Percentiles rank a stretch among this genome's conserved stretches.
These are phyloP conservation scores for Pelecanoides urinatrix DNA, from an alignment of 2,113 vertebrate genomes.

Conservation along the genomic window DNA sequence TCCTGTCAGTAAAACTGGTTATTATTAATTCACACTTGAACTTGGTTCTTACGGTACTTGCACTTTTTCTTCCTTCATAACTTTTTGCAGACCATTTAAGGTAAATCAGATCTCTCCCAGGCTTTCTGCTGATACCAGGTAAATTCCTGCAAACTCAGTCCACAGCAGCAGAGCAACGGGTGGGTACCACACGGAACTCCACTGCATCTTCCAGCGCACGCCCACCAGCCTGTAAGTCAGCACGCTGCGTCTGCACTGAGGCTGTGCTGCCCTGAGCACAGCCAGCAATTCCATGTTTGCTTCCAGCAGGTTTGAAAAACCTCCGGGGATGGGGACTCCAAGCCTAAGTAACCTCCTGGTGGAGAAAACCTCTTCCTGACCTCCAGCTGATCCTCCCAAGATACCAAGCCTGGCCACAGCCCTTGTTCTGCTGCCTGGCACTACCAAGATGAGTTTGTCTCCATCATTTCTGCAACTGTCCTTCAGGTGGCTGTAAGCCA, in stretches of 20 bases:
- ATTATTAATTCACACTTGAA: not conserved
- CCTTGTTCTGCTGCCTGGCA: not conserved
- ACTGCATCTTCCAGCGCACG: not conserved
- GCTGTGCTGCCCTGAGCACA: not conserved
- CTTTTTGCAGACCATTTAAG: not conserved
- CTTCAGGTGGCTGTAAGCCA: not conserved
- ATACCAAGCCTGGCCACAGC: rapidly evolving
- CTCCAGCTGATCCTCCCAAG: not conserved
- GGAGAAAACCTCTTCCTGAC: not conserved
- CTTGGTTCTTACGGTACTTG: not conserved
- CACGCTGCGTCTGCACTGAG: not conserved
- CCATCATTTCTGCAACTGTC: not conserved
- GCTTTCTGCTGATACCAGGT: not conserved
- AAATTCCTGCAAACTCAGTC: not conserved
- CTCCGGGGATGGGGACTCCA: not conserved
- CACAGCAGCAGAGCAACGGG: rapidly evolving
- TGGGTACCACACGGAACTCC: not conserved
- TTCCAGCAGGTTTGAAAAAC: not conserved
- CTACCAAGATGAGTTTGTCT: not conserved
- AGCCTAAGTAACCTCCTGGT: not conserved
- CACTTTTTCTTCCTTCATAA: not conserved
- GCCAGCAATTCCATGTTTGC: not conserved
- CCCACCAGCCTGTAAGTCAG: not conserved
- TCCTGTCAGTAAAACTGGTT: not conserved
- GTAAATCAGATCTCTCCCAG: not conserved